Evolutionary conservation across 2,888 invertebrate genomes (phyloP), one percentile per base, ranked within the genome.

Genomic region (Salpingus planirostris): DNA sequence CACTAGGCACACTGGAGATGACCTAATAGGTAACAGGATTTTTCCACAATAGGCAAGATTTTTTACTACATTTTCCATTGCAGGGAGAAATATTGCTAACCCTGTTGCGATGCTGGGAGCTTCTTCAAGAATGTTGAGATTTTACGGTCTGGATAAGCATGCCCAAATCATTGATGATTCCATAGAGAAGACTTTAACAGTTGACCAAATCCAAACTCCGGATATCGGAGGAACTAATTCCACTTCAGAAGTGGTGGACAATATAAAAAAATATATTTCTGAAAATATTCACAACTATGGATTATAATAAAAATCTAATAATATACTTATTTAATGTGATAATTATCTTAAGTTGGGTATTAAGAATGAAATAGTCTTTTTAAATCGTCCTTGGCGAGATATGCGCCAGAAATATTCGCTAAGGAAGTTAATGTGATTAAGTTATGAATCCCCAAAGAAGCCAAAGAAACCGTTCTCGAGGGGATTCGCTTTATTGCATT

Each of bases 51-150:
- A 8, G 3, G 15, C 15, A 10, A 4, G 14, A 14, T 26, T 26
- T 13, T 30, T 30, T 7, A 15, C 14, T 6, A n/a, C 4, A 13
- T 30, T 87, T 11, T 75, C 85, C 0, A 82, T 96, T 49, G 90
- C 88, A 34, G 96, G 95, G 30, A 91, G 90, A 64, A 91, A 95
- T 64, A 73, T 91, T 31, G 95, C 95, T 1, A 97, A 97, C 66
- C 97, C 96, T 0, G 78, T 91, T 14, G 95, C 95, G 0, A 93
- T 97, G 88, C 70, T 97, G 44, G 88, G 89, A 64, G 93, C 96
- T 0, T 42, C 50, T 2, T 36, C 46, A 8, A 43, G 52, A 30
- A 37, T 56, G 25, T 36, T 54, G 6, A 25, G 34, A 13, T 44
- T 53, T 33, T 24, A 55, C 22, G 43, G 43, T n/a, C 44, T 41